Evolutionary conservation across 2,113 vertebrate species (phyloP), one percentile per base, ranked within the genome.

Genomic region (Desmodus rotundus): DNA sequence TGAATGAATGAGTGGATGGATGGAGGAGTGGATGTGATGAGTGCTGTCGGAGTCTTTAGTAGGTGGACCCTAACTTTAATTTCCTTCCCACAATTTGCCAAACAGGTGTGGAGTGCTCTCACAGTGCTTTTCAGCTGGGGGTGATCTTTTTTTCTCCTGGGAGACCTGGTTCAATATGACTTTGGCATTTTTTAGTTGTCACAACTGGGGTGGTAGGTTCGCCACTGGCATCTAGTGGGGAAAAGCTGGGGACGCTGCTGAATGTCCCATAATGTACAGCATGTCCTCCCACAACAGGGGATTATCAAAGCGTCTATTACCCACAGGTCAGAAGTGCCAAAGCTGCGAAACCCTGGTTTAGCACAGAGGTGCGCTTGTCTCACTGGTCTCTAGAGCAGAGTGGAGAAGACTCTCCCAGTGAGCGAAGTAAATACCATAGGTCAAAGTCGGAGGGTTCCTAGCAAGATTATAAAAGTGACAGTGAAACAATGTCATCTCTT

Each of bases 401-500:
- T 54, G 41, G 28, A 80, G 54, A 41, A 45, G 28, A 38, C 28
- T 47, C 5, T 83, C 28, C 16, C 28, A n/a, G 43, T 31, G 68
- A 36, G 52, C 68, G 28, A 45, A 86, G 20, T 84, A 58, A 65
- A 26, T 93, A 50, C 24, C 87, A 13, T 2, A 80, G 78, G 89
- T 91, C 92, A 97, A 26, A 80, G 43, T 43, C 54, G 50, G 43
- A 91, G 50, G 50, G 65, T 58, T 92, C 45, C 67, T 95, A 56
- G 61, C 63, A 70, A 93, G 86, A 92, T 96, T 61, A 86, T 94
- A 88, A 97, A 91, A 86, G 54, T 54, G 82, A 80, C 41, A 89
- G 43, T 95, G 95, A 97, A 96, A 96, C 41, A 93, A 94, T 89
- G 54, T 74, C 85, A 90, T 96, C 74, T 96, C 70, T 91, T 96